Conservation (phyloP, 2,797 vertebrate species). For the Picus viridis region DNA sequence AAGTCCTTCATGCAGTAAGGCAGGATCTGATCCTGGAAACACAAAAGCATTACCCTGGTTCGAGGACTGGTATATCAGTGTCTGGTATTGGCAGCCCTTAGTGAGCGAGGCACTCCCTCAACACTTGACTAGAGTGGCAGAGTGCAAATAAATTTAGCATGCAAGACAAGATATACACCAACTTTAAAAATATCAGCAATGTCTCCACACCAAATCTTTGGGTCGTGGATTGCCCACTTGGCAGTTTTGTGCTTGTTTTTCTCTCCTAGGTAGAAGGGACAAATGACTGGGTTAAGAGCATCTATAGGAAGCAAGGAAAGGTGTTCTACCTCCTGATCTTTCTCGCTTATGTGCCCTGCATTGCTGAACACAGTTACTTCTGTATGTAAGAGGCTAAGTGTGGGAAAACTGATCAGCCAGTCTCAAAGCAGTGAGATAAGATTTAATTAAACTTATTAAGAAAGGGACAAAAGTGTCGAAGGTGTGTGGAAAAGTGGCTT, state of each 20-base stretch:
- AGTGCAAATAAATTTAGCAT: conserved; percentile 21
- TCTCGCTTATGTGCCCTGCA: not conserved
- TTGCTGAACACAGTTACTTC: not conserved
- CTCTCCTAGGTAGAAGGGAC: conserved; percentile 48
- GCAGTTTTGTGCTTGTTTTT: conserved; percentile 28
- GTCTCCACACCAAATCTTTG: conserved; percentile 53
- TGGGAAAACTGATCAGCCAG: not conserved
- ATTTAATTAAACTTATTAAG: not conserved
- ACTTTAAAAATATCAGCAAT: conserved; percentile 50
- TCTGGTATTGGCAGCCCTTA: not conserved
- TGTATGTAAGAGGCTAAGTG: not conserved
- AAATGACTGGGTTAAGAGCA: conserved; percentile 44
- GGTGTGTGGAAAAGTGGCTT: not conserved
- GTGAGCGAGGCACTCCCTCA: not conserved
- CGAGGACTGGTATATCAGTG: not conserved
- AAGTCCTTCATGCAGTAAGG: not conserved
- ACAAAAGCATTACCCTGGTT: not conserved
- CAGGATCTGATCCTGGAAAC: not conserved
- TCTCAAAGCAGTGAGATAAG: not conserved
- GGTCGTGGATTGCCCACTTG: conserved; percentile 29
- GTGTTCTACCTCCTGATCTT: not conserved
- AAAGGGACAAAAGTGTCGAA: not conserved
- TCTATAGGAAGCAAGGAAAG: not conserved
- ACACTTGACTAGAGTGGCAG: conserved; percentile 35
- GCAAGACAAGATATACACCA: conserved; percentile 48